Conservation (phyloP, 2,797 vertebrate genomes). For the Microcaecilia unicolor region DNA sequence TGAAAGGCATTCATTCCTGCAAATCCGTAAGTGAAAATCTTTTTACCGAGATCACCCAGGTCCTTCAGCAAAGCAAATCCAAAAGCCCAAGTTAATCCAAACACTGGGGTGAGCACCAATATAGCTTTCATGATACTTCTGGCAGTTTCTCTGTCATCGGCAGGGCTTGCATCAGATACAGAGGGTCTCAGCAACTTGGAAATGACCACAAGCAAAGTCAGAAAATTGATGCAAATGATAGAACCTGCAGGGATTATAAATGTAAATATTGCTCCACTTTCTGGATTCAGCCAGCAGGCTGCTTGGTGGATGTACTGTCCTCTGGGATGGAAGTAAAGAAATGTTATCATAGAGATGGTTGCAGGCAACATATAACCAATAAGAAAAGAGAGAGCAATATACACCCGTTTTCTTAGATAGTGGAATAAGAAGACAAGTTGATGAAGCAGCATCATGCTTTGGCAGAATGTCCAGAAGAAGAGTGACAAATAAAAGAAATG, state of each 20-base stretch:
- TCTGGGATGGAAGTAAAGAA: constrained; percentile 4
- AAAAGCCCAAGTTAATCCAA: constrained; percentile 60
- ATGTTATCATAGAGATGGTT: constrained; percentile 39
- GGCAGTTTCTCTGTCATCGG: constrained; percentile 34
- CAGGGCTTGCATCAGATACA: neutral
- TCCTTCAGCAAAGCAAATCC: constrained; percentile 41
- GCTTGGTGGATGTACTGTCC: constrained; percentile 13
- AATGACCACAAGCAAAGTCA: constrained; percentile 55
- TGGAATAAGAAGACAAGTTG: constrained; percentile 53
- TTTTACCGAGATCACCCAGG: constrained; percentile 1
- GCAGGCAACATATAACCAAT: constrained; percentile 55
- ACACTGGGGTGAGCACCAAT: constrained; percentile 56
- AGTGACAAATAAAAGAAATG: constrained; percentile 59
- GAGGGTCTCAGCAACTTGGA: constrained; percentile 42
- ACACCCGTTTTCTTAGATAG: constrained; percentile 42
- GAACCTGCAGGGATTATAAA: constrained; percentile 53
- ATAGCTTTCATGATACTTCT: constrained; percentile 49
- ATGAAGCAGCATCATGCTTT: constrained; percentile 56
- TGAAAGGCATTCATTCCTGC: constrained; percentile 55
- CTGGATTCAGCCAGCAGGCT: constrained; percentile 53
- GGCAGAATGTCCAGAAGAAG: constrained; percentile 67
- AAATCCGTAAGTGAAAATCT: constrained; percentile 43
- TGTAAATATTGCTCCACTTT: constrained; percentile 15
- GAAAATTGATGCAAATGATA: constrained; percentile 52
- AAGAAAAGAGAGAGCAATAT: constrained; percentile 34